Evolutionary conservation across 1,140 invertebrate genomes (phyloP).

Genomic region (Drosophila tristis): DNA sequence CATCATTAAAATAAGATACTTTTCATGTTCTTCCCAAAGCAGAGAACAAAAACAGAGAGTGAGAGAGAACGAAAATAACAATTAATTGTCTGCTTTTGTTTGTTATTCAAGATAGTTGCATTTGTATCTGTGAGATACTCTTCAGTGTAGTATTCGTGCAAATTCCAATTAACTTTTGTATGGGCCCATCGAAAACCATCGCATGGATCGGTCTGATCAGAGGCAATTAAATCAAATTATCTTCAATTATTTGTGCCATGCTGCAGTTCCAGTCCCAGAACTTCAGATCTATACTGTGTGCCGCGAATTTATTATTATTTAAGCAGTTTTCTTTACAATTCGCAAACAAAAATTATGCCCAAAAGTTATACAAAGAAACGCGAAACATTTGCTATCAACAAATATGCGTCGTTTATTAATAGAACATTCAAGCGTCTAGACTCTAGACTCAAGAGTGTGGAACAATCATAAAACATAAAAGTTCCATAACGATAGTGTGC

Average conservation of each 20-base stretch:
- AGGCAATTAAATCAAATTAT: conserved; percentile 57
- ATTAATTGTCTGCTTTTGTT: conserved; percentile 53
- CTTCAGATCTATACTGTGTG: conserved; percentile 6
- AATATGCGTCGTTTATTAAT: conserved; percentile 48
- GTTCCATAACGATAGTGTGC: conserved; percentile 3
- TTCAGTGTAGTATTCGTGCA: conserved; percentile 5
- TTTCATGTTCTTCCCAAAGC: conserved; percentile 50
- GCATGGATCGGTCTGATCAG: conserved; percentile 22
- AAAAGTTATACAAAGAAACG: conserved; percentile 37
- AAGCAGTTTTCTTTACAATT: conserved; percentile 31
- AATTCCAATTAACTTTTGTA: conserved; percentile 46
- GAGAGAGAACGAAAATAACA: conserved; percentile 38
- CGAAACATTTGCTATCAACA: conserved; percentile 48
- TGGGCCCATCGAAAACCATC: conserved; percentile 11
- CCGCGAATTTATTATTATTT: conserved; percentile 16
- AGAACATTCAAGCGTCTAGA: conserved; percentile 18
- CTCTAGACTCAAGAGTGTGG: background rate
- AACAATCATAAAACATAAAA: conserved; percentile 10
- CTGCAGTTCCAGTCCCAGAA: background rate
- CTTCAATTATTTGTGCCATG: conserved; percentile 11
- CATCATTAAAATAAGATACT: conserved; percentile 57
- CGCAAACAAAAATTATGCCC: conserved; percentile 14
- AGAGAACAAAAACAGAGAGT: conserved; percentile 16
- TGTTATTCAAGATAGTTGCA: conserved; percentile 29
- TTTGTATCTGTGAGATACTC: conserved; percentile 35